Percentiles rank a stretch among this genome's conserved stretches.
These are phyloP conservation scores for Anastatus disparis DNA, from an alignment of 1,140 invertebrate species.

Conservation along the genomic window DNA sequence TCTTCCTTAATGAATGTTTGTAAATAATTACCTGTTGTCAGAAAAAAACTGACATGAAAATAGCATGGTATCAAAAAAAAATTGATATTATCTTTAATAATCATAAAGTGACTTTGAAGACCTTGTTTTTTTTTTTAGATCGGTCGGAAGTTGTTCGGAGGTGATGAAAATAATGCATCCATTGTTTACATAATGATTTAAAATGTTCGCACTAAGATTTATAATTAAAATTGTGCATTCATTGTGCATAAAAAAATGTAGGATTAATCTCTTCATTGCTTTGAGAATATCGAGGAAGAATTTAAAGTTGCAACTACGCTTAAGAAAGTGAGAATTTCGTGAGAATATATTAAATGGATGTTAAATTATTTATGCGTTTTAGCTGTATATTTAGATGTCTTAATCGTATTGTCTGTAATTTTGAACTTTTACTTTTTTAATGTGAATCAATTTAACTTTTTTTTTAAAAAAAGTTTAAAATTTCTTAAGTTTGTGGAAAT, in stretches of 20 bases:
- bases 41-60: background rate
- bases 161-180: slow-evolving; percentile 7
- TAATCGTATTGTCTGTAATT: too few relatives aligned
- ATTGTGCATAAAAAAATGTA: background rate
- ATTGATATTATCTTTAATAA: slow-evolving; percentile 18
- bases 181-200: slow-evolving; percentile 21
- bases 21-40: slow-evolving; percentile 8
- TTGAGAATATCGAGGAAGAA: too few relatives aligned
- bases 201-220: background rate
- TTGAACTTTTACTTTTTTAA: too few relatives aligned
- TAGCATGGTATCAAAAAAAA: background rate
- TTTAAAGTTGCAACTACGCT: too few relatives aligned
- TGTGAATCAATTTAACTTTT: too few relatives aligned
- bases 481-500: too few relatives aligned
- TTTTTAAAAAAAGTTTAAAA: too few relatives aligned
- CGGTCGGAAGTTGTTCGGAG: slow-evolving; percentile 3
- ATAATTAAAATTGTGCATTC: background rate
- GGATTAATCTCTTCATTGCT: background rate
- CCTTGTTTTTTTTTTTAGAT: slow-evolving; percentile 15
- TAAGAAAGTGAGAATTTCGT: too few relatives aligned
- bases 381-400: too few relatives aligned
- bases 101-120: background rate
- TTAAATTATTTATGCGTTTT: too few relatives aligned
- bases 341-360: too few relatives aligned
- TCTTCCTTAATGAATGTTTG: background rate